Evolutionary conservation across 1,140 invertebrate genomes (phyloP).

Genomic region (Geopemphigus sp.): DNA sequence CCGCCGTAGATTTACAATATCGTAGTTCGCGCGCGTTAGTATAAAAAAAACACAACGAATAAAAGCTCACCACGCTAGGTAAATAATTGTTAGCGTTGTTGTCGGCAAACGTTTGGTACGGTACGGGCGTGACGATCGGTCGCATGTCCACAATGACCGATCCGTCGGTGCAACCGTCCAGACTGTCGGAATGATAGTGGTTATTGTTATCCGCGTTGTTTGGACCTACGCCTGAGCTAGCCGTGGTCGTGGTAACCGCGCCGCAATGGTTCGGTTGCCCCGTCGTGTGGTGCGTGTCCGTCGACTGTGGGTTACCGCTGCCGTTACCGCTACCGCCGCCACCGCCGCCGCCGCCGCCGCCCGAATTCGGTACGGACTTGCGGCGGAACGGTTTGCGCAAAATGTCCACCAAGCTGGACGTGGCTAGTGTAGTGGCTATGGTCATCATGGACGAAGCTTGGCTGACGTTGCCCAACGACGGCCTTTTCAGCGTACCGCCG

Average conservation of each 20-base stretch:
- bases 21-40: no score
- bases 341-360: neutral
- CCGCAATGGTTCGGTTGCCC: conserved; percentile 29
- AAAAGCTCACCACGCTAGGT: conserved; percentile 44
- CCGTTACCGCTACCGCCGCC: neutral
- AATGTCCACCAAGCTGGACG: conserved; percentile 60
- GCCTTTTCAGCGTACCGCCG: conserved; percentile 50
- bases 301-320: conserved; percentile 20
- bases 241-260: conserved; percentile 50
- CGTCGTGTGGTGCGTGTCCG: neutral
- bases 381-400: conserved; percentile 65
- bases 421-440: conserved; percentile 53
- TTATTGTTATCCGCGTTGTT: conserved; percentile 17
- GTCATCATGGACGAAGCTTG: conserved; percentile 52
- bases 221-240: conserved; percentile 49
- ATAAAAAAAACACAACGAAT: no score
- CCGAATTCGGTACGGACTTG: conserved; percentile 65
- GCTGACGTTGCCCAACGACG: conserved; percentile 57
- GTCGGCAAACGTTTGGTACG: conserved; percentile 36
- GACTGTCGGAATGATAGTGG: conserved; percentile 36
- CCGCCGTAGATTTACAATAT: no score
- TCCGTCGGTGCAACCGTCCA: conserved; percentile 29
- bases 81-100: conserved; percentile 36
- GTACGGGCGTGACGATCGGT: conserved; percentile 45
- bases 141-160: conserved; percentile 46